A percentile compares a stretch with the other conserved stretches of the same genome.
Evolutionary conservation across 2,888 invertebrate genomes (phyloP).

Genomic region (Morinoia aosen): DNA sequence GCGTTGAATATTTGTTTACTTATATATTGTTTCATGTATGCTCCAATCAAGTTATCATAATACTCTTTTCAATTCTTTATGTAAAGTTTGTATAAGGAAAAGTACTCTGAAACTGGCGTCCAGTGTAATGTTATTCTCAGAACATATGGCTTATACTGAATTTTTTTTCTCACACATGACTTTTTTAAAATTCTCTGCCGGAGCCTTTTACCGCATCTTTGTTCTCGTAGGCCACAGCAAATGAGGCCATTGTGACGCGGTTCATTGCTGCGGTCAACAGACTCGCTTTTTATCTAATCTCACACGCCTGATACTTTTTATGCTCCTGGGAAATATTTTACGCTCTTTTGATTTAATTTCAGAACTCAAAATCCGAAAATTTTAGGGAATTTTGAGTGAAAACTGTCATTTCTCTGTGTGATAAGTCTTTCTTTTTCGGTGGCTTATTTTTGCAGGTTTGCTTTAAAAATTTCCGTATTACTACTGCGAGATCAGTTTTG

Average conservation of each 20-base stretch:
- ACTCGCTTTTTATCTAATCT: background rate
- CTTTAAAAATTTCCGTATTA: background rate
- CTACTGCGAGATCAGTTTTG: background rate
- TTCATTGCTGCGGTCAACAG: background rate
- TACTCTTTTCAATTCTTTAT: no score
- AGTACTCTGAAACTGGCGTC: background rate
- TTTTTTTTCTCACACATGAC: background rate
- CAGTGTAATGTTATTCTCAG: background rate
- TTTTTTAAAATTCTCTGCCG: background rate
- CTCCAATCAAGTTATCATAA: no score
- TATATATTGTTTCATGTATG: no score
- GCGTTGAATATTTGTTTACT: no score
- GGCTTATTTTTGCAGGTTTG: background rate
- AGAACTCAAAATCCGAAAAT: background rate
- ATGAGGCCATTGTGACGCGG: background rate
- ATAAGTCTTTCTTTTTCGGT: background rate
- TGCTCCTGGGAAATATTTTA: background rate
- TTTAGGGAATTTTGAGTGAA: background rate
- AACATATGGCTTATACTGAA: background rate
- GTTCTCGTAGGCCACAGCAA: background rate
- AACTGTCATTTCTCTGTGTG: background rate
- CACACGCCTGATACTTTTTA: background rate
- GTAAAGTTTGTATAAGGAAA: no score
- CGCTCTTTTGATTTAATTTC: background rate
- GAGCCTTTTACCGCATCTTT: background rate